Evolutionary conservation across 2,797 vertebrate species (phyloP).

Genomic region (Sebastes trivittatus): DNA sequence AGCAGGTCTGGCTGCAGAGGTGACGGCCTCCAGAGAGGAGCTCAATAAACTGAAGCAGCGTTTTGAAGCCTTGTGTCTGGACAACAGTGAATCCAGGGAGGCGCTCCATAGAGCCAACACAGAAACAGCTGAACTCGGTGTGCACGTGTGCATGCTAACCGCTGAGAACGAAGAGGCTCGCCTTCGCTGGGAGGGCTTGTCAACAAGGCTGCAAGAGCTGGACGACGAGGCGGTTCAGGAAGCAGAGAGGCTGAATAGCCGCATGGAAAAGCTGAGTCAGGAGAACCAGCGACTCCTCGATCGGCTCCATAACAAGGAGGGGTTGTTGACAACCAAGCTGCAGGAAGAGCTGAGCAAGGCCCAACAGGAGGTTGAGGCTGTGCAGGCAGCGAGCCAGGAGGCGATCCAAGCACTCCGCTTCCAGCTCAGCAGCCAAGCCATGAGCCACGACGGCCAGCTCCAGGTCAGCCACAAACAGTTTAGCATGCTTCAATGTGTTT

Average conservation of each 20-base stretch:
- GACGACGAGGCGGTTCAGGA: slow-evolving; percentile 76
- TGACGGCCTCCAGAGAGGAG: slow-evolving; percentile 80
- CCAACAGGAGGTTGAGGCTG: slow-evolving; percentile 73
- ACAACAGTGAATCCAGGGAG: slow-evolving; percentile 86
- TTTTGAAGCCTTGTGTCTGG: slow-evolving; percentile 78
- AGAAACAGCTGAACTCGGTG: slow-evolving; percentile 89
- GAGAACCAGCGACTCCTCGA: slow-evolving; percentile 83
- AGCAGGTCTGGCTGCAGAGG: slow-evolving; percentile 73
- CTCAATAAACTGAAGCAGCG: slow-evolving; percentile 76
- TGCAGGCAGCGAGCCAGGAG: slow-evolving; percentile 77
- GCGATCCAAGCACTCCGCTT: slow-evolving; percentile 85
- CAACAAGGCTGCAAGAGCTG: slow-evolving; percentile 74
- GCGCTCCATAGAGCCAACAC: slow-evolving; percentile 89
- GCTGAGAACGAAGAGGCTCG: slow-evolving; percentile 85
- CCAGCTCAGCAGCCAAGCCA: slow-evolving; percentile 86
- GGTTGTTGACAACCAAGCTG: slow-evolving; percentile 22
- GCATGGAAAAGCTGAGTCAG: slow-evolving; percentile 73
- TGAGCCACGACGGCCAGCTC: slow-evolving; percentile 82
- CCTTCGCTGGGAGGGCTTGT: slow-evolving; percentile 77
- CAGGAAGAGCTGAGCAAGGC: slow-evolving; percentile 64
- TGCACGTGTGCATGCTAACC: slow-evolving; percentile 88
- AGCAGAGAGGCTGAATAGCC: slow-evolving; percentile 71
- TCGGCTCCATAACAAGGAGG: slow-evolving; percentile 74
- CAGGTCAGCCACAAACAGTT: slow-evolving; percentile 57
- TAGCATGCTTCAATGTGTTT: no score